These are phyloP conservation scores for Brachionus paranguensis DNA, from an alignment of 1,140 invertebrate species.

Conservation along the genomic window DNA sequence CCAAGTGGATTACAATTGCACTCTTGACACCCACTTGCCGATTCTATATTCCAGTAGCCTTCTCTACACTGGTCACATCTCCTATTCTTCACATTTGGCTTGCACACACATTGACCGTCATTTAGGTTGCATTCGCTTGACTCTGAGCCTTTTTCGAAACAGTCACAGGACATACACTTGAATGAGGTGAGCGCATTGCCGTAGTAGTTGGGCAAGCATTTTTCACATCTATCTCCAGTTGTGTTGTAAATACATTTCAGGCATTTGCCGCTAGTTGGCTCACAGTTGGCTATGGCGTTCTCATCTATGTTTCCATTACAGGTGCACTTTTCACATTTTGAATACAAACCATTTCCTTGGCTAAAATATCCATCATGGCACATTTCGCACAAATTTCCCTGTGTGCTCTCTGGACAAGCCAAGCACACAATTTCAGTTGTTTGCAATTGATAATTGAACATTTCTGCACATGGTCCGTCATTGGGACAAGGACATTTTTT, in stretches of 20 bases:
- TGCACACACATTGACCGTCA: conserved; percentile 36
- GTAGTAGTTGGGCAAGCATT: conserved; percentile 71
- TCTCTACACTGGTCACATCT: conserved; percentile 39
- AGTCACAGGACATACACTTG: conserved; percentile 65
- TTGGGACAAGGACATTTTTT: conserved; percentile 88
- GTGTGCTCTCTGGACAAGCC: conserved; percentile 87
- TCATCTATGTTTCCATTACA: conserved; percentile 92
- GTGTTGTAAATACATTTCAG: conserved; percentile 95
- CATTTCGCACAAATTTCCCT: conserved; percentile 73
- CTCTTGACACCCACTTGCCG: conserved; percentile 49
- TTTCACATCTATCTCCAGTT: conserved; percentile 72
- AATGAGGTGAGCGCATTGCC: conserved; percentile 65
- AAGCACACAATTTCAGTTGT: conserved; percentile 73
- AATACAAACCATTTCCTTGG: conserved; percentile 61
- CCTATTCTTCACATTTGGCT: not conserved
- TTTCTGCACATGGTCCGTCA: conserved; percentile 79
- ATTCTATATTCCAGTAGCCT: conserved; percentile 36
- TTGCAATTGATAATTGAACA: conserved; percentile 64
- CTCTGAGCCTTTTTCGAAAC: not conserved
- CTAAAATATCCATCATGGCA: conserved; percentile 92
- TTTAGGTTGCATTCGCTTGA: not conserved
- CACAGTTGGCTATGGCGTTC: conserved; percentile 58
- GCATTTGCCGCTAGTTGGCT: conserved; percentile 80
- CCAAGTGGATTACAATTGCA: conserved; percentile 77
- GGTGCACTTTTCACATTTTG: conserved; percentile 71